Percentiles rank a stretch among this genome's conserved stretches.
These are phyloP conservation scores for Mylabris sibirica DNA, from an alignment of 2,888 invertebrate genomes.

Conservation along the genomic window DNA sequence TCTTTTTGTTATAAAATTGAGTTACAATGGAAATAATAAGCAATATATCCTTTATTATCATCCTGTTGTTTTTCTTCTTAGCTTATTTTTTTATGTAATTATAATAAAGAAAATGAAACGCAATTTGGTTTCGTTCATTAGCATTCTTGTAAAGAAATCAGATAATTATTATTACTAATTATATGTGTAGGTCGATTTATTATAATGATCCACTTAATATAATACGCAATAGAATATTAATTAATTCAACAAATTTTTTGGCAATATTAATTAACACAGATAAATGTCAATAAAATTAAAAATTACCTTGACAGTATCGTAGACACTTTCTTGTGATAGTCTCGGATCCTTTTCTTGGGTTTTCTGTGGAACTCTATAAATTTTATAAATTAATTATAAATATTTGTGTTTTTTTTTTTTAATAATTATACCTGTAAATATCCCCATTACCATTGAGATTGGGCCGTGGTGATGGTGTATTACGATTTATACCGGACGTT, in stretches of 20 bases:
- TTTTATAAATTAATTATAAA: background rate
- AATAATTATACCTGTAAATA: conserved; percentile 42
- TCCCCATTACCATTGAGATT: conserved; percentile 52
- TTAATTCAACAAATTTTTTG: background rate
- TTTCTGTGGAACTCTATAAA: conserved; percentile 31
- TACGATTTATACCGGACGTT: conserved; percentile 46
- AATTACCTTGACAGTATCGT: conserved; percentile 58
- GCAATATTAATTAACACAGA: background rate
- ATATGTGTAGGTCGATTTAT: background rate
- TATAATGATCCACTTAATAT: background rate
- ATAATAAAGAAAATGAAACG: conserved; percentile 4
- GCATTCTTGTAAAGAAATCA: background rate
- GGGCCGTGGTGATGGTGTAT: conserved; percentile 49
- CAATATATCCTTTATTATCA: background rate
- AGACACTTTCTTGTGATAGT: conserved; percentile 48
- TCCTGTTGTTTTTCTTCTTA: background rate
- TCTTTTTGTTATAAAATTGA: background rate
- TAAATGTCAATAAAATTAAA: background rate
- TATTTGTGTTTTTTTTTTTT: background rate
- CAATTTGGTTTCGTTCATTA: background rate
- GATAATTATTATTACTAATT: background rate
- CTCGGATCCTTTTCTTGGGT: conserved; percentile 36
- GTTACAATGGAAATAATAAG: background rate
- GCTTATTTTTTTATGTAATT: background rate
- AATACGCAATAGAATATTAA: background rate